Evolutionary conservation across 2,113 vertebrate genomes (phyloP).

Genomic region (Ellobius talpinus): DNA sequence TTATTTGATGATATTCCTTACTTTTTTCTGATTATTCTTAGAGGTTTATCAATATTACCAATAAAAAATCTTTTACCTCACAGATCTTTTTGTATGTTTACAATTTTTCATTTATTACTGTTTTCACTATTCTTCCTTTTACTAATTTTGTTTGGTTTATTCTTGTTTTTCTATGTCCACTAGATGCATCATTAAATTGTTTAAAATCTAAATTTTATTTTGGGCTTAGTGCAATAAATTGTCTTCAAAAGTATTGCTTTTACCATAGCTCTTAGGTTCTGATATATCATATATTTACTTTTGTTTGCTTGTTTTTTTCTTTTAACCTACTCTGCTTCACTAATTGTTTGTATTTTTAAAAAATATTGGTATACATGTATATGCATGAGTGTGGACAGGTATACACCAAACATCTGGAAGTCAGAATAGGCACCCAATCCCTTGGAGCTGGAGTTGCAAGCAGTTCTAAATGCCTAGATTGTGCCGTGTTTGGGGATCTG

Average conservation of each 20-base stretch:
- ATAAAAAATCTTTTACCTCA: neutral
- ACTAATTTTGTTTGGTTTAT: neutral
- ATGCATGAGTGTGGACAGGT: too few relatives aligned
- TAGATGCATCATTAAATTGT: neutral
- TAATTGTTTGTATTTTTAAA: neutral
- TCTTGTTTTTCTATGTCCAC: neutral
- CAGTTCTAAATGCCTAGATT: too few relatives aligned
- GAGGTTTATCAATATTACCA: neutral
- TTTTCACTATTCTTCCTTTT: neutral
- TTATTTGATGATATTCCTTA: neutral
- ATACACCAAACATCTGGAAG: too few relatives aligned
- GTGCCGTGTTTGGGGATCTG: too few relatives aligned
- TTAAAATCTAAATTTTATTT: neutral
- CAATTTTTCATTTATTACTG: neutral
- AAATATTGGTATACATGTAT: too few relatives aligned
- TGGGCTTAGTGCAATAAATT: neutral
- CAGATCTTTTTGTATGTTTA: neutral
- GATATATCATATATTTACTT: neutral
- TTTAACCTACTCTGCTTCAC: neutral
- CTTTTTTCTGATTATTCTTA: neutral
- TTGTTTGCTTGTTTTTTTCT: neutral
- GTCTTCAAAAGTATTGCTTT: neutral
- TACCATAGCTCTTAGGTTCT: neutral
- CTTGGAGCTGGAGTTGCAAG: too few relatives aligned
- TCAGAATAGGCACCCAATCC: too few relatives aligned